Evolutionary conservation across 1,140 invertebrate species (phyloP).

Genomic region (Papilio xuthus): DNA sequence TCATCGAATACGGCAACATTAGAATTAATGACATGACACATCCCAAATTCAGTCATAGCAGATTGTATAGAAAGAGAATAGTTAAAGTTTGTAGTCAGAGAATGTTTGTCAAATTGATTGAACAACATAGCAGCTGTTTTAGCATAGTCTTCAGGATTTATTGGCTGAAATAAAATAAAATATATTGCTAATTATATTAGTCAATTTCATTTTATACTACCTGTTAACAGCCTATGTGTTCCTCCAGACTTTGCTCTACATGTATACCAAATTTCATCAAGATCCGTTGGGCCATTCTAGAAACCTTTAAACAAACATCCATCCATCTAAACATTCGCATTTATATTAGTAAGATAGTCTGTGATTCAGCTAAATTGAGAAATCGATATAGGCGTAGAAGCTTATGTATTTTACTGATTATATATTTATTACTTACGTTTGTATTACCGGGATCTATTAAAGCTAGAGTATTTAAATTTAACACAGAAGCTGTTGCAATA

Average conservation of each 20-base stretch:
- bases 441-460: slow-evolving; percentile 41
- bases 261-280: no score
- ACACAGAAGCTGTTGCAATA: slow-evolving; percentile 54
- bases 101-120: slow-evolving; percentile 67
- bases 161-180: slow-evolving; percentile 48
- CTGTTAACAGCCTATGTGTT: no score
- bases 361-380: no score
- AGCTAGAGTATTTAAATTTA: slow-evolving; percentile 49
- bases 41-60: slow-evolving; percentile 84
- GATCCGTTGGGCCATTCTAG: no score
- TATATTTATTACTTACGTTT: slow-evolving; percentile 42
- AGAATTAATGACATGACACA: slow-evolving; percentile 86
- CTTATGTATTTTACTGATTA: no score
- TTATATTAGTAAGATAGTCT: no score
- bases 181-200: not conserved
- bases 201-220: no score
- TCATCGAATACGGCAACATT: slow-evolving; percentile 66
- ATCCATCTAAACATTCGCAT: no score
- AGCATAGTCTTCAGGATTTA: slow-evolving; percentile 62
- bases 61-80: slow-evolving; percentile 71
- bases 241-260: no score
- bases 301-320: no score
- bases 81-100: slow-evolving; percentile 70
- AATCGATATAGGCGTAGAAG: no score
- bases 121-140: slow-evolving; percentile 65